phyloP scores from a whole-genome alignment of 2,113 vertebrate genomes.

The Seriola quinqueradiata region DNA sequence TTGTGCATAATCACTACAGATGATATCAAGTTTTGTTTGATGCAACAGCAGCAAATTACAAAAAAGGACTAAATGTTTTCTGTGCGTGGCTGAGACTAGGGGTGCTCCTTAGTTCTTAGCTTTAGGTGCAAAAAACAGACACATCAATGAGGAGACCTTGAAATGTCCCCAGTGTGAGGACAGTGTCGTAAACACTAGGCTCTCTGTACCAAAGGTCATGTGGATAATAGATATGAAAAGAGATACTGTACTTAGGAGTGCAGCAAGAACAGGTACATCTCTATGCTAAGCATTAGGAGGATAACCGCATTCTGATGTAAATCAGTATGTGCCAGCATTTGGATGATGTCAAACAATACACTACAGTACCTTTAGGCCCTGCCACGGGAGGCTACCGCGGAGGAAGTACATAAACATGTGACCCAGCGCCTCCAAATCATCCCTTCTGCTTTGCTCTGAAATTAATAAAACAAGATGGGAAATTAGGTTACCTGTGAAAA shows the following conservation, averaged over 20 bases:
- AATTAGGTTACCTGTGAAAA: slow-evolving; percentile 5
- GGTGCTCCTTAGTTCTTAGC: not conserved
- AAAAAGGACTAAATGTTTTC: not conserved
- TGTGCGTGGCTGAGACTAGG: not conserved
- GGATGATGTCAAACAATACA: slow-evolving; percentile 5
- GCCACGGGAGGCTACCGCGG: slow-evolving; percentile 97
- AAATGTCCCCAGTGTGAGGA: slow-evolving; percentile 32
- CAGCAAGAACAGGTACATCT: slow-evolving; percentile 3
- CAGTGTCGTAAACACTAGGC: slow-evolving; percentile 6
- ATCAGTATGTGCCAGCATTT: slow-evolving; percentile 2
- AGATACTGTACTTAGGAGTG: slow-evolving; percentile 1
- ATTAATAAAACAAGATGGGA: slow-evolving; percentile 10
- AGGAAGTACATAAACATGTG: slow-evolving; percentile 99
- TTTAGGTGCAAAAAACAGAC: not conserved
- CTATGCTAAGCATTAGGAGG: not conserved
- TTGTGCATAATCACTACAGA: not conserved
- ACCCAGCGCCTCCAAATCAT: slow-evolving; percentile 96
- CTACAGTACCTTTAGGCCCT: slow-evolving; percentile 93
- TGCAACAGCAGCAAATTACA: not conserved
- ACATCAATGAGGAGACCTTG: slow-evolving; percentile 11
- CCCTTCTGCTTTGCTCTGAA: slow-evolving; percentile 97
- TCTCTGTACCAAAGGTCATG: slow-evolving; percentile 15
- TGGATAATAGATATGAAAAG: not conserved
- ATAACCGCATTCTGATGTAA: slow-evolving; percentile 12
- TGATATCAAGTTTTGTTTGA: not conserved